These are phyloP conservation scores for Sicus ferrugineus DNA, from an alignment of 2,888 invertebrate genomes.

Conservation along the genomic window DNA sequence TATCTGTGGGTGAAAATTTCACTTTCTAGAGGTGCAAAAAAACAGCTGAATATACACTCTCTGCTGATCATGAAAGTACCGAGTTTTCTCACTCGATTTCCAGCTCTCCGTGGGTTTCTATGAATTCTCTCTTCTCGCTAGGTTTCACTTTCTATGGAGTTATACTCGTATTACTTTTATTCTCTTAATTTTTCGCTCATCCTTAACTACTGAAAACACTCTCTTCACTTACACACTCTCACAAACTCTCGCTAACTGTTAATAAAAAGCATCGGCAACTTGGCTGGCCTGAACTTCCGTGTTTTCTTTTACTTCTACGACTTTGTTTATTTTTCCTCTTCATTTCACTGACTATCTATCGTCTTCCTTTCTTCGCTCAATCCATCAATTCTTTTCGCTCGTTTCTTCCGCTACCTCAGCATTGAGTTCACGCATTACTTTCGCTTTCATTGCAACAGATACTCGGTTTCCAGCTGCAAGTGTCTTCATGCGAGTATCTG, in stretches of 20 bases:
- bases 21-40: too few species aligned
- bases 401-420: neutral
- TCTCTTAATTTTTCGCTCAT: neutral
- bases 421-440: neutral
- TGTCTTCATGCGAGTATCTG: too few species aligned
- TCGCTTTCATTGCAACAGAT: slow-evolving; percentile 16
- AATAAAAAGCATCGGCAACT: neutral
- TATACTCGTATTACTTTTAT: neutral
- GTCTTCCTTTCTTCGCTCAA: neutral
- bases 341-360: slow-evolving; percentile 1
- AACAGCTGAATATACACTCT: too few species aligned
- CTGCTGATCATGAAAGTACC: too few species aligned
- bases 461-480: too few species aligned
- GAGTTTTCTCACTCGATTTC: neutral
- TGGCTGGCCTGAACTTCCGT: slow-evolving; percentile 9
- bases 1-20: too few species aligned
- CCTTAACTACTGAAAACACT: neutral
- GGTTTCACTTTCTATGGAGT: neutral
- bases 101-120: too few species aligned
- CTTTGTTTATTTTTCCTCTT: neutral
- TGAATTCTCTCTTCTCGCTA: too few species aligned
- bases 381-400: neutral
- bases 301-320: slow-evolving; percentile 8
- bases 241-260: neutral
- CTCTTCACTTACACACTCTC: neutral